Conservation (phyloP, 2,888 invertebrate genomes). For the Athalia circularis region DNA sequence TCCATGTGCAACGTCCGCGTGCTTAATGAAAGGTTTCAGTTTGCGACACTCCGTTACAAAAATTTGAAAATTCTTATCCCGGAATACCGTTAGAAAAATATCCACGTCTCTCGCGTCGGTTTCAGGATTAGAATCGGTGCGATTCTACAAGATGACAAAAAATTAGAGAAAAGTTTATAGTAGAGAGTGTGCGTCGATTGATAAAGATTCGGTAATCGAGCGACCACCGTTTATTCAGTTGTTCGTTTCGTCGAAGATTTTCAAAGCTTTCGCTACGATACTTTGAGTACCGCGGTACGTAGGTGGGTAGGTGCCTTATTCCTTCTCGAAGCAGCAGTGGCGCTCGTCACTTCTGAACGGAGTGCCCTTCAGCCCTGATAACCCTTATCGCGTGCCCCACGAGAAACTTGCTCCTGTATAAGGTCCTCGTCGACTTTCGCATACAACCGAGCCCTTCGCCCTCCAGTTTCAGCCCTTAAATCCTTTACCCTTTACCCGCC, state of each 20-base stretch:
- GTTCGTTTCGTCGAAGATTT: too few species aligned
- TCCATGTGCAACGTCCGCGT: constrained; percentile 10
- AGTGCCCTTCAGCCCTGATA: constrained; percentile 45
- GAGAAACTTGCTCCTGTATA: constrained; percentile 16
- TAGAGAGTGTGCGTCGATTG: background rate
- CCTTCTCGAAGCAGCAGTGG: constrained; percentile 39
- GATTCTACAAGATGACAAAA: too few species aligned
- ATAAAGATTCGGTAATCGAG: too few species aligned
- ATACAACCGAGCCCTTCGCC: constrained; percentile 27
- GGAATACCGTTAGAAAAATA: background rate
- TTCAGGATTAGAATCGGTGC: too few species aligned
- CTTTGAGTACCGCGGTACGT: too few species aligned
- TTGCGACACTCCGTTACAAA: constrained; percentile 16
- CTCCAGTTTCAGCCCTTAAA: constrained; percentile 15
- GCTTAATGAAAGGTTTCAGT: constrained; percentile 34
- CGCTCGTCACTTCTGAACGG: constrained; percentile 39
- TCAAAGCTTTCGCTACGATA: too few species aligned
- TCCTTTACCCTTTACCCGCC: constrained; percentile 13
- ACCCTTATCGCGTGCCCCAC: constrained; percentile 40
- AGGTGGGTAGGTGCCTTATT: background rate
- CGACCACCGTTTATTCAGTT: too few species aligned
- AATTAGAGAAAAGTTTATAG: too few species aligned
- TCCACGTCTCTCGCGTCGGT: background rate
- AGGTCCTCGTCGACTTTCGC: constrained; percentile 22
- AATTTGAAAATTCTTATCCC: background rate